Evolutionary conservation across 2,888 invertebrate genomes (phyloP).

Genomic region (Meganola albula): DNA sequence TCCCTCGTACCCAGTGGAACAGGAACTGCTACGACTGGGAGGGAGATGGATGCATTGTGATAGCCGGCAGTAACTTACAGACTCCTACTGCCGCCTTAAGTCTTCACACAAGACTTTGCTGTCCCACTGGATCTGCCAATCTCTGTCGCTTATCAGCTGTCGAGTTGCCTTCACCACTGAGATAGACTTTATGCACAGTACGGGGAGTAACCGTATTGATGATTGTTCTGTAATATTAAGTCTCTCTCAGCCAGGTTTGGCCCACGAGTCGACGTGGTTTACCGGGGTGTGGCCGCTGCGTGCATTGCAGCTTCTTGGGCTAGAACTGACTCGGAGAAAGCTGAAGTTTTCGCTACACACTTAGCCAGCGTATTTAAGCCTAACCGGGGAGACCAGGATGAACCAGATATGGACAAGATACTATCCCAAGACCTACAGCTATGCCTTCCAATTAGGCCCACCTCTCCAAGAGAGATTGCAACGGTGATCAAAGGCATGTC

Average conservation of each 20-base stretch:
- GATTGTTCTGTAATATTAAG: background rate
- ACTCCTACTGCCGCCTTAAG: background rate
- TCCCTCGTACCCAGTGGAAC: too few relatives aligned
- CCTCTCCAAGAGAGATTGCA: too few relatives aligned
- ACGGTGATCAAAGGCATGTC: too few relatives aligned
- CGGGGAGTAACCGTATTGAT: background rate
- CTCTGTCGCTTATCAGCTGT: background rate
- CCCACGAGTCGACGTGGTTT: constrained; percentile 9
- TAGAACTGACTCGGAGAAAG: too few relatives aligned
- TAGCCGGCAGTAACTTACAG: background rate
- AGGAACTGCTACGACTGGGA: too few relatives aligned
- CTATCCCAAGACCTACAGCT: too few relatives aligned
- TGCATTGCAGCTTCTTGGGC: constrained; percentile 12
- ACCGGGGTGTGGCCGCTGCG: constrained; percentile 13
- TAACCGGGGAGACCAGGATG: too few relatives aligned
- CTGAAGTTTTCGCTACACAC: too few relatives aligned
- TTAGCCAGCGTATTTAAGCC: too few relatives aligned
- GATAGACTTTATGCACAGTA: background rate
- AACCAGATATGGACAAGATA: too few relatives aligned
- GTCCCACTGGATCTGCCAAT: background rate
- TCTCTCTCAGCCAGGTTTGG: constrained; percentile 3
- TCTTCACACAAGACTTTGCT: background rate
- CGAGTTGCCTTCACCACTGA: background rate
- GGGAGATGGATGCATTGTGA: background rate
- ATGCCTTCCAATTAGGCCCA: too few relatives aligned